Conservation (phyloP, 2,797 vertebrate species). For the Enteromius afrohamiltoni region DNA sequence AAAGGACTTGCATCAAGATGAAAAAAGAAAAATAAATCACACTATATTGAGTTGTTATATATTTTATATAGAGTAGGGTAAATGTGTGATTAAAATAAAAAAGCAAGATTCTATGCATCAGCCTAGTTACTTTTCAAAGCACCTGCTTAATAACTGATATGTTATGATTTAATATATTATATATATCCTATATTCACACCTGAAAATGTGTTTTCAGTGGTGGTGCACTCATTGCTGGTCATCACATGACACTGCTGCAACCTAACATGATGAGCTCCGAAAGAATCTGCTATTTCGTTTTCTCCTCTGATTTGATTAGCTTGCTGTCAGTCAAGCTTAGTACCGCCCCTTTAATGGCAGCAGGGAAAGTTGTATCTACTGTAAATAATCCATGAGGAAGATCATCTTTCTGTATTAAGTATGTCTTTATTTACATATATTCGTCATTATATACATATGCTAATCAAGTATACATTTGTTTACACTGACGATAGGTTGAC, state of each 20-base stretch:
- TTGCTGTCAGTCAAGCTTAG: conserved; percentile 45
- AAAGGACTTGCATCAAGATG: not conserved
- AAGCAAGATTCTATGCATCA: too few species aligned
- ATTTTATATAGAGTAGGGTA: not conserved
- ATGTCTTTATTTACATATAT: conserved; percentile 43
- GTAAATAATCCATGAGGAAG: conserved; percentile 56
- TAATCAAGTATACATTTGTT: not conserved
- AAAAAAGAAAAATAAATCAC: not conserved
- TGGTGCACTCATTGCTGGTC: not conserved
- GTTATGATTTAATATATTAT: too few species aligned
- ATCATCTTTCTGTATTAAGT: conserved; percentile 57
- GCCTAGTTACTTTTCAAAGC: not conserved
- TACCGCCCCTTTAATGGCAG: not conserved
- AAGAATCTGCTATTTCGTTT: too few species aligned
- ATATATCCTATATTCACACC: not conserved
- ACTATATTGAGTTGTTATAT: too few species aligned
- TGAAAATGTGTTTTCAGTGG: not conserved
- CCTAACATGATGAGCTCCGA: conserved; percentile 61
- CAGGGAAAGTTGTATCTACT: conserved; percentile 31
- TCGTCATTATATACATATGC: not conserved
- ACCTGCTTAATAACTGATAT: not conserved
- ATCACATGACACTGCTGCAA: conserved; percentile 62
- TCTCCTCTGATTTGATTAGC: conserved; percentile 44
- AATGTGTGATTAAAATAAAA: not conserved
- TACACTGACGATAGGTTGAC: not conserved